A percentile compares a stretch with the other conserved stretches of the same genome.
Conservation (phyloP, 2,113 vertebrate genomes). For the Heterotilapia buettikoferi region DNA sequence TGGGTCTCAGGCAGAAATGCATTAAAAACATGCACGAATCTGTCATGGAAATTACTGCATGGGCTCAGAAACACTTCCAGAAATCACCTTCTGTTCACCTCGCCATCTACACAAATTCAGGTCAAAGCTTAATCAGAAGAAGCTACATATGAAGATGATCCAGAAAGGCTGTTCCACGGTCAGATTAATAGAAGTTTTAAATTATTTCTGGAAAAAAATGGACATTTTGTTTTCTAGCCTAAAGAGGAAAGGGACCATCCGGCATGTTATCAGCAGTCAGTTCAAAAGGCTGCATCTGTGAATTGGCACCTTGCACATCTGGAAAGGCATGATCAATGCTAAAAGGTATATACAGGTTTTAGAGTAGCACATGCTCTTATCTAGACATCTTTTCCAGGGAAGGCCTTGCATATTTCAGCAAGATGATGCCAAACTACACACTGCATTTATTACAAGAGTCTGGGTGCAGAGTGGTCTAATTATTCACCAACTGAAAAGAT, state of each 20-base stretch:
- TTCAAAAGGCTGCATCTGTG: neutral
- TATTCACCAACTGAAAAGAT: neutral
- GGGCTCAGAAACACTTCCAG: neutral
- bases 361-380: neutral
- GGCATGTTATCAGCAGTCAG: neutral
- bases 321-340: neutral
- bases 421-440: neutral
- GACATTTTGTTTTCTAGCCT: neutral
- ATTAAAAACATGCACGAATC: neutral
- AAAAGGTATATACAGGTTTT: neutral
- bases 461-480: neutral
- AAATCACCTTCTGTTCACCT: neutral
- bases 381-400: neutral
- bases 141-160: neutral
- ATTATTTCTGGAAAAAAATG: neutral
- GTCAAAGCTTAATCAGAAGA: neutral
- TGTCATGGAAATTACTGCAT: neutral
- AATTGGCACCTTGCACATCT: neutral
- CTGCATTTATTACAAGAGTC: neutral
- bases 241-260: neutral
- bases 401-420: neutral
- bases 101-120: neutral
- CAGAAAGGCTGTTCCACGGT: neutral
- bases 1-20: neutral
- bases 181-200: neutral